A percentile compares a stretch with the other conserved stretches of the same genome.
Evolutionary conservation across 2,113 vertebrate genomes (phyloP).

Genomic region (Lipophrys pholis): DNA sequence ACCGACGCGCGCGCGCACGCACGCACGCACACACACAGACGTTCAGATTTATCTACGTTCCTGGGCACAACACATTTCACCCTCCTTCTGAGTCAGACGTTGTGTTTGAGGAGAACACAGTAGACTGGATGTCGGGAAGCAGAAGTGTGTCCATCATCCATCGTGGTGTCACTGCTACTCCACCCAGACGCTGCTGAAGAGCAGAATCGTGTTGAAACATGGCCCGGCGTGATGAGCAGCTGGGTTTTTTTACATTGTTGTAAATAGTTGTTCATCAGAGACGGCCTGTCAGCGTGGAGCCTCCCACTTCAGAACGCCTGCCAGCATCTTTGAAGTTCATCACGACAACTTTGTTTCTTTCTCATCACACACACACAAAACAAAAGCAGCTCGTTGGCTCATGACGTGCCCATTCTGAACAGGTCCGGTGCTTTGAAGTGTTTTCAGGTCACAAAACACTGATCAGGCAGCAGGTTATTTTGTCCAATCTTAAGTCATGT

Average conservation of each 20-base stretch:
- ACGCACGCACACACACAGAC: no score
- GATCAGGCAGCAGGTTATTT: no score
- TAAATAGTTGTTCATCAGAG: conserved; percentile 80
- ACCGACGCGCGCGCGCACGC: no score
- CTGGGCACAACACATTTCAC: no score
- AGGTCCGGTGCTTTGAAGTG: conserved; percentile 57
- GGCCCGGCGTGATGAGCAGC: conserved; percentile 56
- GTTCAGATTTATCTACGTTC: no score
- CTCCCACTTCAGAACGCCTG: conserved; percentile 38
- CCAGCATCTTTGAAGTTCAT: conserved; percentile 71
- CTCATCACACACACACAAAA: conserved; percentile 18
- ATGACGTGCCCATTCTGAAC: conserved; percentile 13
- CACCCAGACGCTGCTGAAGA: conserved; percentile 39
- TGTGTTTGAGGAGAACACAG: no score
- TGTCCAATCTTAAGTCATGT: no score
- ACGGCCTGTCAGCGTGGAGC: conserved; percentile 71
- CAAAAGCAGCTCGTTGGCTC: not conserved
- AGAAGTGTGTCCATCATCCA: no score
- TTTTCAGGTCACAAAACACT: no score
- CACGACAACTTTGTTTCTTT: conserved; percentile 21
- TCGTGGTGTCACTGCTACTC: no score
- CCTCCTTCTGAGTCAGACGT: no score
- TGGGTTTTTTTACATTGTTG: conserved; percentile 70
- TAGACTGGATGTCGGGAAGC: no score
- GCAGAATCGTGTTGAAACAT: conserved; percentile 56